Base-by-base conservation (phyloP, 2,797 vertebrate genomes). In the Pteropus rufus region DNA sequence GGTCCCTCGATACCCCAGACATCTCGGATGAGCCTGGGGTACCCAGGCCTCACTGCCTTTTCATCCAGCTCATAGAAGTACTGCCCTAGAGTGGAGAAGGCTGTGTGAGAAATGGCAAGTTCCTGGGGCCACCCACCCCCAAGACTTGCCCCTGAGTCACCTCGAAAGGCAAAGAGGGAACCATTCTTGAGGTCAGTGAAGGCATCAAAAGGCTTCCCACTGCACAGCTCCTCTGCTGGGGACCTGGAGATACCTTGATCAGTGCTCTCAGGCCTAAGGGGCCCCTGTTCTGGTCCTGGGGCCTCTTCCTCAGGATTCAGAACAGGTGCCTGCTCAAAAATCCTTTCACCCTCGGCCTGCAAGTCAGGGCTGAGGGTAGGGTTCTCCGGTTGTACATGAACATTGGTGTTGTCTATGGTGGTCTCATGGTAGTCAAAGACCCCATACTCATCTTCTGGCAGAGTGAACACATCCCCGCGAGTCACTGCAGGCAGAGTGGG, bases 171-270 rank as follows among this genome's bases (percentile, higher is more conserved):
- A 0, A 99, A 99, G 95, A 99, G 97, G 0, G 99, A 99, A 12
- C 99, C 99, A 0, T 99, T 99, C 98, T 99, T 99, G 92, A 99
- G 98, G 97, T 99, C 99, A 0, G 99, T 99, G 98, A 99, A 99
- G 26, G 99, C 99, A 0, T 99, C 98, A 9, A 99, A 99, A 16
- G 99, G 97, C 44, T 99, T 98, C 14, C 98, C 98, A 0, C 99
- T 99, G 98, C 99, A 99, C 89, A 98, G 94, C 62, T 98, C 98
- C 0, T 99, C 98, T 4, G 98, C 98, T 52, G 97, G 97, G 95
- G 29, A 80, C 5, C 6, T 69, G 0, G 19, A 0, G 18, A 0
- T 52, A 1, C 0, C 80, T 0, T 0, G 9, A 15, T 15, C 24
- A 31, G 36, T 60, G 24, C 19, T 76, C 34, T 34, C 64, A 0